A percentile compares a stretch with the other conserved stretches of the same genome.
These are phyloP conservation scores for Pseudomyrmex concolor DNA, from an alignment of 1,140 invertebrate species.

Conservation along the genomic window DNA sequence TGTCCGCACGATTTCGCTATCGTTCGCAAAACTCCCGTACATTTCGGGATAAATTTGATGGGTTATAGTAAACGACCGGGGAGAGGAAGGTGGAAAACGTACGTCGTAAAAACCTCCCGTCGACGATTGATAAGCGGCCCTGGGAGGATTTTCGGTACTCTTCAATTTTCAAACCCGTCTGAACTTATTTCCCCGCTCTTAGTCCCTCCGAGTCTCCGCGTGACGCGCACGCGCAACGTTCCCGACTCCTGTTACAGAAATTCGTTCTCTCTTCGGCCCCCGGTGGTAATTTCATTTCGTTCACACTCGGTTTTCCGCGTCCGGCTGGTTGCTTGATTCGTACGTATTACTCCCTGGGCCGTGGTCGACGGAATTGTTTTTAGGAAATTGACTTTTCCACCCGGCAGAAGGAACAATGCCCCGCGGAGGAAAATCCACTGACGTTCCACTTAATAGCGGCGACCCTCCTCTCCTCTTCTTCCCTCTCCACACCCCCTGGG, in stretches of 20 bases:
- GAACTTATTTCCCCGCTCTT: slow-evolving; percentile 51
- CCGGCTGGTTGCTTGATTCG: slow-evolving; percentile 69
- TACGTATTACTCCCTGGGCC: slow-evolving; percentile 73
- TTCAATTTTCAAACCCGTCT: slow-evolving; percentile 68
- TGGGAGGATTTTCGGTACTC: slow-evolving; percentile 44
- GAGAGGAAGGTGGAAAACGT: background rate
- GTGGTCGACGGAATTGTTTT: slow-evolving; percentile 77
- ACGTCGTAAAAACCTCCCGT: slow-evolving; percentile 8
- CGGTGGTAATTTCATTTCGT: slow-evolving; percentile 77
- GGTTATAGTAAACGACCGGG: slow-evolving; percentile 15
- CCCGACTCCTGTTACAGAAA: slow-evolving; percentile 63
- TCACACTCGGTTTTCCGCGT: slow-evolving; percentile 69
- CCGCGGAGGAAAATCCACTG: slow-evolving; percentile 65
- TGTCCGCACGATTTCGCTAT: slow-evolving; percentile 33
- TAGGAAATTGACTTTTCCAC: slow-evolving; percentile 78
- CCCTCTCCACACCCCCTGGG: no score
- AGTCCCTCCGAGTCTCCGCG: slow-evolving; percentile 1
- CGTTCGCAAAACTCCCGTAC: slow-evolving; percentile 52
- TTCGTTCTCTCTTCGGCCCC: slow-evolving; percentile 62
- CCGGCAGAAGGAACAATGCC: slow-evolving; percentile 66
- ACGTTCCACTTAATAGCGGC: slow-evolving; percentile 63
- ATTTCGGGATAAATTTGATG: slow-evolving; percentile 53
- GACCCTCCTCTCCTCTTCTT: background rate
- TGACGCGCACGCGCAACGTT: background rate
- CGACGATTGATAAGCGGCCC: slow-evolving; percentile 62